phyloP scores from a whole-genome alignment of 2,888 invertebrate species.

The Anaspis maculata region DNA sequence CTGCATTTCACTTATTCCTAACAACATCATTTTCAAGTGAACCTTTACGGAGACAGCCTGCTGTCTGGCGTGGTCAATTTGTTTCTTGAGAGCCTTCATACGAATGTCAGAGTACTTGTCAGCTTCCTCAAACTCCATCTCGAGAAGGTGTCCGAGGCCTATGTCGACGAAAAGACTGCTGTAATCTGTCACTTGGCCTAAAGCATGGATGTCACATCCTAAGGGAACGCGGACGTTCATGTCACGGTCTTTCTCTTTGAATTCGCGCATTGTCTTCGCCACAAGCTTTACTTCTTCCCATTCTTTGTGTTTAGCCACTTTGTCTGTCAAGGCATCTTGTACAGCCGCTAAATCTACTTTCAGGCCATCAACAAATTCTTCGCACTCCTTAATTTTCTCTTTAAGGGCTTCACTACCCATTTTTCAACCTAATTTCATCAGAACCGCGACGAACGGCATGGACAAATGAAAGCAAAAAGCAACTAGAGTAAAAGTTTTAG shows the following conservation, averaged over 20 bases:
- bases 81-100: conserved; percentile 31
- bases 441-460: too few species aligned
- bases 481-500: too few species aligned
- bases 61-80: conserved; percentile 36
- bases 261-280: conserved; percentile 25
- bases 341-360: conserved; percentile 36
- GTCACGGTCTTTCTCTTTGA: conserved; percentile 31
- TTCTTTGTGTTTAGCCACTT: conserved; percentile 28
- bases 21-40: conserved; percentile 37
- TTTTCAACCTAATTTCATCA: too few species aligned
- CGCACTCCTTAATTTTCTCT: conserved; percentile 34
- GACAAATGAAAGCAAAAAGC: too few species aligned
- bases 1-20: conserved; percentile 38
- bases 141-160: conserved; percentile 35
- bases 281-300: conserved; percentile 36
- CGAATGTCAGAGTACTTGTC: conserved; percentile 37
- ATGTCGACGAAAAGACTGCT: conserved; percentile 31
- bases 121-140: conserved; percentile 39
- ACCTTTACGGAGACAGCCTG: conserved; percentile 39
- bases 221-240: conserved; percentile 26
- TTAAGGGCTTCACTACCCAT: too few species aligned
- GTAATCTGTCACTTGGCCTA: conserved; percentile 32
- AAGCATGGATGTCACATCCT: conserved; percentile 26
- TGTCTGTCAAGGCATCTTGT: conserved; percentile 26
- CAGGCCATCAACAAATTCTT: conserved; percentile 35